Conservation (phyloP, 1,140 invertebrate genomes). For the Halyomorpha halys region DNA sequence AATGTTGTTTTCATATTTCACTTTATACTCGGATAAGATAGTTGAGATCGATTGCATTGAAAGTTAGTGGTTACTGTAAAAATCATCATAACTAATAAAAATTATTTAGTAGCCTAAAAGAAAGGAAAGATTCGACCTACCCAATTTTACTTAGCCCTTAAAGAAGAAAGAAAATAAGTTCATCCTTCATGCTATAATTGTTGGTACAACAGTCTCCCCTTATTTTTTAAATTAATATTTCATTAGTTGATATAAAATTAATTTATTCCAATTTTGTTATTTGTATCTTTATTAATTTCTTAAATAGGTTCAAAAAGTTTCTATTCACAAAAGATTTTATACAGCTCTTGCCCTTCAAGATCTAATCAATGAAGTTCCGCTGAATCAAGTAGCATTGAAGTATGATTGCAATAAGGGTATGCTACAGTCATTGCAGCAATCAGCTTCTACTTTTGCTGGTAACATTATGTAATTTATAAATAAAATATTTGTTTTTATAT, state of each 20-base stretch:
- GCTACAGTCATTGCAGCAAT: slow-evolving; percentile 85
- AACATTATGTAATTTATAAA: slow-evolving; percentile 32
- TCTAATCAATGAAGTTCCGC: slow-evolving; percentile 79
- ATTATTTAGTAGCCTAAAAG: no score
- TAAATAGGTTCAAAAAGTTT: slow-evolving; percentile 30
- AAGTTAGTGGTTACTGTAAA: no score
- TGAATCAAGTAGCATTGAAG: slow-evolving; percentile 66
- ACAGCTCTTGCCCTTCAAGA: slow-evolving; percentile 85
- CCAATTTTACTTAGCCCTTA: no score
- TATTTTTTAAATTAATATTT: no score
- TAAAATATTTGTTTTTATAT: slow-evolving; percentile 4
- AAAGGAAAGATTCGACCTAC: no score
- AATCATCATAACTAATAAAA: no score
- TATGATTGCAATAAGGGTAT: slow-evolving; percentile 80
- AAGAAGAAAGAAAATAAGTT: no score
- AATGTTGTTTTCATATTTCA: no score
- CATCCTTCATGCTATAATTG: no score
- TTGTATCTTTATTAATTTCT: slow-evolving; percentile 8
- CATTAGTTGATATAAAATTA: neutral
- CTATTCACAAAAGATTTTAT: slow-evolving; percentile 64
- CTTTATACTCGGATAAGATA: no score
- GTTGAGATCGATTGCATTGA: no score
- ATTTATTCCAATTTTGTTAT: neutral
- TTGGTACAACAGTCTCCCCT: no score
- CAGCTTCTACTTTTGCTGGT: slow-evolving; percentile 92